These are phyloP conservation scores for Smutsia temminckii DNA, from an alignment of 2,797 vertebrate genomes.

Conservation along the genomic window DNA sequence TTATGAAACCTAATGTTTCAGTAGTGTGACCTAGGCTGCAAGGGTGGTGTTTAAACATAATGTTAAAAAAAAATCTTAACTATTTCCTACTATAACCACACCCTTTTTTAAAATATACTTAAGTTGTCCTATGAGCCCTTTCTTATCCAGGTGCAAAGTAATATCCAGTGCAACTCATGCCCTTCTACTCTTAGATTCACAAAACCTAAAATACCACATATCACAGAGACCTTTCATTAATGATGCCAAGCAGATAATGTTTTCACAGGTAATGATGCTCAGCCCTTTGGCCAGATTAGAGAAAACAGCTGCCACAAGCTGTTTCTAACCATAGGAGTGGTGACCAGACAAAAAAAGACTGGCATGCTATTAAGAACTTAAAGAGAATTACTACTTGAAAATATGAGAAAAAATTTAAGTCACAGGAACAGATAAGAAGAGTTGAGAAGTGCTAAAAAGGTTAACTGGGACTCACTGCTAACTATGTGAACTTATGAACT, in stretches of 20 bases:
- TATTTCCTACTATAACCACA: background rate
- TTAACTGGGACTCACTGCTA: background rate
- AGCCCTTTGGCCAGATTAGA: background rate
- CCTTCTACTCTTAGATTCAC: background rate
- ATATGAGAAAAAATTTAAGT: background rate
- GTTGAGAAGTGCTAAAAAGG: background rate
- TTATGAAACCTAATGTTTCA: background rate
- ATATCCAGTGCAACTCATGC: background rate
- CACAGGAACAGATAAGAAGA: background rate
- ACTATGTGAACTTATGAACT: background rate
- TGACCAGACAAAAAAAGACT: background rate
- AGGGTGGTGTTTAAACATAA: background rate
- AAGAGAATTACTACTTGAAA: background rate
- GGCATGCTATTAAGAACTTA: background rate
- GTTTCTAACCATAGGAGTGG: background rate
- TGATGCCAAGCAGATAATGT: background rate
- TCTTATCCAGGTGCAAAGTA: background rate
- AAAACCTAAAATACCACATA: background rate
- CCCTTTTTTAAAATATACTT: background rate
- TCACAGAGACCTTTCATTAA: background rate
- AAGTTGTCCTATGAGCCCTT: background rate
- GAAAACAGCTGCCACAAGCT: background rate
- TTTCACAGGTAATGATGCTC: background rate
- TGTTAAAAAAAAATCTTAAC: background rate
- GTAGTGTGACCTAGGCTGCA: background rate